A percentile compares a stretch with the other conserved stretches of the same genome.
phyloP scores from a whole-genome alignment of 2,888 invertebrate genomes.

The Gastrophysa polygoni region DNA sequence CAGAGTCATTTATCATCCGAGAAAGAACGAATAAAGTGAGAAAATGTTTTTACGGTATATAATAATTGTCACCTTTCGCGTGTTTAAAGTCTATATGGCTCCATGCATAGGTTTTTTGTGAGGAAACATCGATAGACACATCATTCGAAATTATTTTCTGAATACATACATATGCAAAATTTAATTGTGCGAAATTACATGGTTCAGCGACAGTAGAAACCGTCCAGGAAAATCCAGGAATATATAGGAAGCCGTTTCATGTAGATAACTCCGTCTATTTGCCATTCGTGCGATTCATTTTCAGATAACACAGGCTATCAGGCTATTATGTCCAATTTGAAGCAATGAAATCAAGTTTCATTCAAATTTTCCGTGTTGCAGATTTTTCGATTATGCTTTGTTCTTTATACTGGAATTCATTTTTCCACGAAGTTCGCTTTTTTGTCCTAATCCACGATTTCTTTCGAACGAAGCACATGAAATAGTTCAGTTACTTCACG shows the following conservation, averaged over 20 bases:
- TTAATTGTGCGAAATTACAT: constrained; percentile 41
- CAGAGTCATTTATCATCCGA: too few species aligned
- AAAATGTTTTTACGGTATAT: too few species aligned
- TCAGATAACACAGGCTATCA: constrained; percentile 28
- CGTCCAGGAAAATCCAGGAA: constrained; percentile 45
- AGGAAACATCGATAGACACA: neutral
- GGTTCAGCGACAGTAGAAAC: constrained; percentile 42
- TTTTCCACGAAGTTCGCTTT: too few species aligned
- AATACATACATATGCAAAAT: constrained; percentile 43
- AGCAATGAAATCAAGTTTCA: neutral
- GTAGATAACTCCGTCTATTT: constrained; percentile 36
- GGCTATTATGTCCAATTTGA: constrained; percentile 10
- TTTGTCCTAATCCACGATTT: too few species aligned
- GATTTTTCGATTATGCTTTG: neutral
- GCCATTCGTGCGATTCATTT: constrained; percentile 33
- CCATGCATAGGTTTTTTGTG: neutral
- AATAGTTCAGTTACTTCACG: too few species aligned
- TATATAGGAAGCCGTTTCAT: constrained; percentile 44
- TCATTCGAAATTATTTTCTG: constrained; percentile 44
- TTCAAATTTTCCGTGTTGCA: neutral
- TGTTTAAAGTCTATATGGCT: neutral
- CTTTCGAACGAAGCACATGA: too few species aligned
- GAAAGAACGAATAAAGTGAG: too few species aligned
- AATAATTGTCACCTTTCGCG: neutral
- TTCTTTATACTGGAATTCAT: too few species aligned